Evolutionary conservation across 2,797 vertebrate genomes (phyloP), one percentile per base, ranked within the genome.

Genomic region (Vultur gryphus): DNA sequence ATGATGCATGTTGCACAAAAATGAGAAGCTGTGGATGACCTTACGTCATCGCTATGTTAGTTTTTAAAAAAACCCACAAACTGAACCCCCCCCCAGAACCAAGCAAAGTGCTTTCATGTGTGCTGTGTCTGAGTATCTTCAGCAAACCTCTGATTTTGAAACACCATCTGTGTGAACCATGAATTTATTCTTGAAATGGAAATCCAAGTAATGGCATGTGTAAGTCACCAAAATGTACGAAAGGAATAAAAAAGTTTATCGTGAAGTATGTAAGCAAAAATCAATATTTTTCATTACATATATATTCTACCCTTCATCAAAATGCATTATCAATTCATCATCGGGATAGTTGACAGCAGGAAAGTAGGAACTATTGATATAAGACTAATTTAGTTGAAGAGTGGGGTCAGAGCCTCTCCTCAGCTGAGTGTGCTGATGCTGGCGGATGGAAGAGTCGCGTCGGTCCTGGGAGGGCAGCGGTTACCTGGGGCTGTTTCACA

Each of bases 291-390:
- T 73, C 31, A 48, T 90, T 89, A 7, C 19, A 28, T 49, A 17
- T 35, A 3, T 79, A 29, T 78, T 46, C 29, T 71, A 16, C 43
- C 31, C 41, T 78, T 83, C 81, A 65, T 65, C 43, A 64, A 61
- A 97, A 87, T 23, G 49, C 26, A 16, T 80, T 67, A 67, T 48
- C 62, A 46, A 28, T 92, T 95, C 35, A 16, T 76, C 59, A 37
- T 69, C 14, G 6, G 78, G 75, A 43, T 83, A 55, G 73, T 7
- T 95, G 93, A 89, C 89, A 97, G 90, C 69, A 84, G 90, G 90
- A 91, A 96, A 78, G 86, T 95, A 91, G 76, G 71, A 91, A 82
- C 82, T 86, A 90, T 96, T 95, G 96, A 85, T 96, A 59, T 41
- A 84, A 95, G 97, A 96, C 76, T 96, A 86, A 95, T 96, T 88